Evolutionary conservation across 2,888 invertebrate species (phyloP).

Genomic region (Drosophila leonis): DNA sequence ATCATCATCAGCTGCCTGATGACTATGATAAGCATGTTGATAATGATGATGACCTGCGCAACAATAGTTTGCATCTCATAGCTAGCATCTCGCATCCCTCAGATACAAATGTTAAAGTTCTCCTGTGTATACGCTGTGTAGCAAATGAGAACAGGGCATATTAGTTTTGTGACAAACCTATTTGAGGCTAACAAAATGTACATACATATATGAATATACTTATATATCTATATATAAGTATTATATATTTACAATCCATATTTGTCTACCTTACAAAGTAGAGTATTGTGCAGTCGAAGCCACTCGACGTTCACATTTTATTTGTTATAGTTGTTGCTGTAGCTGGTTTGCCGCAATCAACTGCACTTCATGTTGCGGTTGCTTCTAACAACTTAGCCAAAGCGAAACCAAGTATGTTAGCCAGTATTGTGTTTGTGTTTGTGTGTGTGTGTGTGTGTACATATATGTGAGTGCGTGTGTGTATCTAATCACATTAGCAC

Average conservation of each 20-base stretch:
- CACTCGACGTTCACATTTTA: not conserved
- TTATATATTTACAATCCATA: not conserved
- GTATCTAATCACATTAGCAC: constrained; percentile 81
- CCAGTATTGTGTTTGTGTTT: constrained; percentile 1
- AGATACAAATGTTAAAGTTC: constrained; percentile 57
- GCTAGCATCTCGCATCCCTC: constrained; percentile 25
- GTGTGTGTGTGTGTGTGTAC: not conserved
- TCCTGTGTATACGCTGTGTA: not conserved
- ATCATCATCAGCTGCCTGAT: not conserved
- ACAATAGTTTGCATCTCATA: constrained; percentile 76
- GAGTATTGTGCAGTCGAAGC: not conserved
- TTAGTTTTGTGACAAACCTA: not conserved
- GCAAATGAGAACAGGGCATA: not conserved
- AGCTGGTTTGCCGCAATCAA: constrained; percentile 75
- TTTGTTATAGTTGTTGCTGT: constrained; percentile 8
- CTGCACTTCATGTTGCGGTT: constrained; percentile 82
- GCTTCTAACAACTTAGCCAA: constrained; percentile 57
- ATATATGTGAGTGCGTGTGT: constrained; percentile 35
- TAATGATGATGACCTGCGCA: constrained; percentile 69
- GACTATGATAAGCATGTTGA: constrained; percentile 27
- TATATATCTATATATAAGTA: not conserved
- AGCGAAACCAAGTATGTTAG: constrained; percentile 14
- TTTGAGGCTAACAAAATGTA: not conserved
- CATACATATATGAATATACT: not conserved
- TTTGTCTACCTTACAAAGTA: not conserved